Base-by-base conservation (phyloP, 2,888 invertebrate genomes). In the Galerucella pusilla region DNA sequence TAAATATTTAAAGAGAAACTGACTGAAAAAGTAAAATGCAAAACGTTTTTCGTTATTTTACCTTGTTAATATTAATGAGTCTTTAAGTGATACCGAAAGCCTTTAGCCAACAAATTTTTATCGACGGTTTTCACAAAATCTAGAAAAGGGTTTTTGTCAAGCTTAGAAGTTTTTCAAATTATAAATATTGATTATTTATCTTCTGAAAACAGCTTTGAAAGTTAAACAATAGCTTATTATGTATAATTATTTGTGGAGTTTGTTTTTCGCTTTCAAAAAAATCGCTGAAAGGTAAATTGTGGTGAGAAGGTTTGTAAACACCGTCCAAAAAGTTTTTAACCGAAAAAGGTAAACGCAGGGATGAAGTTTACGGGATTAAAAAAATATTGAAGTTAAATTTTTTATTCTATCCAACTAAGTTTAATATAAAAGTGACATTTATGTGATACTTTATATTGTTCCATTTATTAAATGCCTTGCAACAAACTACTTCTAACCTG, bases 1-100 rank as follows among this genome's bases (percentile, higher is more conserved):
- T 80, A 77, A 79, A 80, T 80, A 80, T 80, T 80, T 79, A 79
- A 80, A 76, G 69, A 76, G 77, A 77, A 74, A 71, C 74, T 75
- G 72, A 75, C 75, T 73, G 78, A 78, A 79, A 77, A 73, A 78
- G 74, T 80, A 76, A 80, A 78, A 78, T 78, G 78, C 72, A 75
- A 78, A 80, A 75, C 77, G 77, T 77, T 80, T 77, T 78, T 67
- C 73, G 75, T 75, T 78, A 78, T 80, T 79, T 75, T 76, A 80
- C 77, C 77, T 78, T 78, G 78, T 78, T 79, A 78, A 78, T 79
- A 79, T 80, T 79, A 78, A 78, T 78, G 71, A 78, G 75, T 74
- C 70, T 75, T 77, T 77, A 78, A 77, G 78, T 77, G 78, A 76
- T 75, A 77, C 73, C 73, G 71, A 78, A 78, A 78, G 63, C 68